Percentiles rank a stretch among this genome's conserved stretches.
Conservation (phyloP, 2,888 invertebrate genomes). For the Cartodere bifasciata region DNA sequence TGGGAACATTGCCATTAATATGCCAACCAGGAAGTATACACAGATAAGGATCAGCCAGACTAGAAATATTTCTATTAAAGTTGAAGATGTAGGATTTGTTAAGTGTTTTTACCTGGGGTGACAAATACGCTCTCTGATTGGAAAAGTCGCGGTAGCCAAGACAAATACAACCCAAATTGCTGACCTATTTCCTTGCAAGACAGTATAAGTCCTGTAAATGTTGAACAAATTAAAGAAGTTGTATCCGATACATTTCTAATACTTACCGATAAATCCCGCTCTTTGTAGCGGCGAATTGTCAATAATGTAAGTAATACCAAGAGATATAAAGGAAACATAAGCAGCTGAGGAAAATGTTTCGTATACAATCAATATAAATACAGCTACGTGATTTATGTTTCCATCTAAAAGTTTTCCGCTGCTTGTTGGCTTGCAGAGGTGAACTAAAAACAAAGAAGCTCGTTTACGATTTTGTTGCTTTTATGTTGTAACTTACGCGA, state of each 20-base stretch:
- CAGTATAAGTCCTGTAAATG: conserved; percentile 22
- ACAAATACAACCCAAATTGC: conserved; percentile 26
- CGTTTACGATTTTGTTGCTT: not conserved
- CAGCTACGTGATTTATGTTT: conserved; percentile 14
- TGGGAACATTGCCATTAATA: conserved; percentile 43
- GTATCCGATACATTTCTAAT: conserved; percentile 3
- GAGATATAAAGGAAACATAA: conserved; percentile 35
- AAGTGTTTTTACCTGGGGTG: conserved; percentile 18
- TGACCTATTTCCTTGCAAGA: conserved; percentile 24
- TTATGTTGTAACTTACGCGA: conserved; percentile 4
- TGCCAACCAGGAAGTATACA: conserved; percentile 35
- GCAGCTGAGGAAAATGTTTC: conserved; percentile 20
- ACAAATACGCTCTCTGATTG: conserved; percentile 19
- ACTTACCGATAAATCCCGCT: conserved; percentile 35
- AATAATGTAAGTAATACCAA: conserved; percentile 48
- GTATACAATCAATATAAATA: conserved; percentile 34
- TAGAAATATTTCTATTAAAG: conserved; percentile 19
- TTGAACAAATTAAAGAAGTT: conserved; percentile 29
- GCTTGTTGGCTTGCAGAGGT: not conserved
- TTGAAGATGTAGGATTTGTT: not conserved
- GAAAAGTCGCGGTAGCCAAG: conserved; percentile 22
- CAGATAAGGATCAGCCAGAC: conserved; percentile 41
- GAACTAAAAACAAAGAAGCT: not conserved
- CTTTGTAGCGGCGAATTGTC: conserved; percentile 44
- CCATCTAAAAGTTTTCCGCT: conserved; percentile 1